Evolutionary conservation across 2,888 invertebrate species (phyloP), one percentile per base, ranked within the genome.

Genomic region (Odontomyia ornata): DNA sequence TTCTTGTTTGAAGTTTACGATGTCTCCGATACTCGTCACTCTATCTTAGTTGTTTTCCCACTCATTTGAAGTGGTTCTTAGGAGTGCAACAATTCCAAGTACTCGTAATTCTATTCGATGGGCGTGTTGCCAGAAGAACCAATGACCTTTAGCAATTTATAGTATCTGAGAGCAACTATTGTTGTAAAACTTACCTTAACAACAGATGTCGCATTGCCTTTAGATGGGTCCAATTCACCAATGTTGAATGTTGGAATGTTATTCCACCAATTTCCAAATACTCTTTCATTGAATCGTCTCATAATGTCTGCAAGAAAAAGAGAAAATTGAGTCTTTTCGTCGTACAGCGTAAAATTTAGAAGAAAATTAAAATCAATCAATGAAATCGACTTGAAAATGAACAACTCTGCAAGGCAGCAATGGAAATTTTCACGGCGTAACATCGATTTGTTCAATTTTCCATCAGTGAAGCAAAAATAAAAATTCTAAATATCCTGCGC

Each of bases 201-300:
- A 69, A 85, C 86, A 71, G 86, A 87, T 47, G 86, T 87, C 18
- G 84, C 84, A 78, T 86, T 87, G 78, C 83, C 85, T 77, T 85
- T 85, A 57, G 83, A 80, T 78, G 82, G 76, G 77, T 80, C 81
- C 76, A 83, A 73, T 4, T 81, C 80, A 23, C 25, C 77, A 36
- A 76, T 76, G 23, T 60, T 77, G 47, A 47, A 43, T 52, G 57
- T 57, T 57, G 76, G 76, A 60, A 76, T 57, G n/a, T 25, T 69
- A 30, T 71, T 28, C 60, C 77, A 47, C 78, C 80, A 27, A 69
- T 76, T 7, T 78, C 65, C 71, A 83, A 82, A 83, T 83, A 86
- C 64, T 84, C 80, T 84, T 9, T 83, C 78, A 75, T 83, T 84
- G 27, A 87, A 83, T 75, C 84, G 85, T 76, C 83, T 84, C 82